Percentiles rank a stretch among this genome's conserved stretches.
Evolutionary conservation across 2,888 invertebrate species (phyloP).

Genomic region (Caenorhabditis sp.): DNA sequence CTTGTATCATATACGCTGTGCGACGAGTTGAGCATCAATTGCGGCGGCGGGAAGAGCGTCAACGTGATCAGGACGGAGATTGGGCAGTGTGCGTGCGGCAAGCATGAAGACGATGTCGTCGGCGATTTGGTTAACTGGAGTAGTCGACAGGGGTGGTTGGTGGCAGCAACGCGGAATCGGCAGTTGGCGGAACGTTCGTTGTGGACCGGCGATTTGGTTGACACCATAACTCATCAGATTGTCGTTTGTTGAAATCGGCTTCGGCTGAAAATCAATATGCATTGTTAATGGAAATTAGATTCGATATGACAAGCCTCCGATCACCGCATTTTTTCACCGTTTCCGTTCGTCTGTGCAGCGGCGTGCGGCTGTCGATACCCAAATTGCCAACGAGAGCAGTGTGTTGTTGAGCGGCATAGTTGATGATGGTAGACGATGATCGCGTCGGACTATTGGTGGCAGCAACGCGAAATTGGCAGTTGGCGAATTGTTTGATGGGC

Average conservation of each 20-base stretch:
- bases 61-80: constrained; percentile 82
- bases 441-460: too few species aligned
- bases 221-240: neutral
- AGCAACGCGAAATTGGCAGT: too few species aligned
- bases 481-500: too few species aligned
- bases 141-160: constrained; percentile 76
- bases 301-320: neutral
- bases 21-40: constrained; percentile 71
- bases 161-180: neutral
- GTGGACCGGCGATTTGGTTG: constrained; percentile 7
- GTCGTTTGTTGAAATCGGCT: neutral
- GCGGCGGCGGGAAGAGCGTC: constrained; percentile 90
- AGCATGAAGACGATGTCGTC: constrained; percentile 89
- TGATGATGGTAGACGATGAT: too few species aligned
- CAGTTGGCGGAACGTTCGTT: constrained; percentile 18
- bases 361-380: too few species aligned
- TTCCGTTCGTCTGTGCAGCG: too few species aligned
- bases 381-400: too few species aligned
- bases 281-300: neutral
- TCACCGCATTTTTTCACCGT: neutral
- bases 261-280: too few species aligned
- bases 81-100: constrained; percentile 84
- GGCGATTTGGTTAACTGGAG: too few species aligned
- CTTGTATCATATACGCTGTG: neutral
- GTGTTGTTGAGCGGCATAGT: too few species aligned